Percentiles rank a stretch among this genome's conserved stretches.
phyloP scores from a whole-genome alignment of 1,140 invertebrate species.

The Doryteuthis pealeii region DNA sequence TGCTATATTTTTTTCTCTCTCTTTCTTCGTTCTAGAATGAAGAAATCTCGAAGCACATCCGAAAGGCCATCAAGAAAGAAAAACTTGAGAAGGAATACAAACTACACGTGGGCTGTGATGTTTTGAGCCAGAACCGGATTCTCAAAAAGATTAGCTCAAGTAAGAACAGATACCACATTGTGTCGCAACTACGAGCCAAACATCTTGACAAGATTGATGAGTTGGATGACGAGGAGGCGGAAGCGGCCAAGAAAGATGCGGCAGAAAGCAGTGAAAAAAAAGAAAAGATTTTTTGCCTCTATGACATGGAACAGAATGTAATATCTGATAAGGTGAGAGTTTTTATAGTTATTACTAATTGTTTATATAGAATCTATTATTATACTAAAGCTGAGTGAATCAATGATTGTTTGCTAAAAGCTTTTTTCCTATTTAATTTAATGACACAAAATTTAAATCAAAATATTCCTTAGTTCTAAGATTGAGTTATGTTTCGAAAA shows the following conservation, averaged over 20 bases:
- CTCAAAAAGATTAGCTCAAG: conserved; percentile 28
- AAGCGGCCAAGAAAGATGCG: background rate
- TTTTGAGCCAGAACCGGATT: conserved; percentile 24
- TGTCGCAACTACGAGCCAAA: conserved; percentile 35
- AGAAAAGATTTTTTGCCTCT: conserved; percentile 34
- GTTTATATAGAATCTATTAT: too few species aligned
- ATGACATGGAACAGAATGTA: conserved; percentile 36
- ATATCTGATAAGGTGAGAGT: background rate
- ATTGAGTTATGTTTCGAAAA: too few species aligned
- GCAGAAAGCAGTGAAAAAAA: background rate
- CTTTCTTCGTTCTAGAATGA: conserved; percentile 35
- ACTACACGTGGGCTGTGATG: conserved; percentile 32
- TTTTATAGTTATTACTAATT: too few species aligned
- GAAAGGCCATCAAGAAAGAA: conserved; percentile 46
- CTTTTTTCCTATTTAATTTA: too few species aligned
- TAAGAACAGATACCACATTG: conserved; percentile 39
- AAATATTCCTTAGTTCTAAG: too few species aligned
- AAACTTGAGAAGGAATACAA: conserved; percentile 50
- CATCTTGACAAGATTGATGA: conserved; percentile 37
- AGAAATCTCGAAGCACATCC: conserved; percentile 42
- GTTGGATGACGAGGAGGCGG: conserved; percentile 8
- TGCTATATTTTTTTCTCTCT: background rate
- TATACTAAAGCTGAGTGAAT: too few species aligned
- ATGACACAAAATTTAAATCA: too few species aligned
- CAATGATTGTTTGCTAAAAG: too few species aligned